A percentile compares a stretch with the other conserved stretches of the same genome.
phyloP scores from a whole-genome alignment of 2,113 vertebrate species.

The Hippopotamus amphibius region DNA sequence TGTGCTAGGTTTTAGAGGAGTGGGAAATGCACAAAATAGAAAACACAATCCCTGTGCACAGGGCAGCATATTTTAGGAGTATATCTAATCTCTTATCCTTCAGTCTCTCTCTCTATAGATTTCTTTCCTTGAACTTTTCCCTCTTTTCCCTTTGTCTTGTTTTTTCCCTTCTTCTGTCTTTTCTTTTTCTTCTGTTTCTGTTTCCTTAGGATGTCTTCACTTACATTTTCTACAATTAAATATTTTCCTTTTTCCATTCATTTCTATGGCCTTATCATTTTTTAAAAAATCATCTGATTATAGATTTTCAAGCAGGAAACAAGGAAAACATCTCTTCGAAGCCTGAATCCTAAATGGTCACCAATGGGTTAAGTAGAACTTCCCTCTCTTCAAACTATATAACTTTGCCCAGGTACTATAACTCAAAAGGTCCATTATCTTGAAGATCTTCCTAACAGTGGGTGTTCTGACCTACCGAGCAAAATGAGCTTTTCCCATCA shows the following conservation, averaged over 20 bases:
- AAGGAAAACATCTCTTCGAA: background rate
- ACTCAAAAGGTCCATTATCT: background rate
- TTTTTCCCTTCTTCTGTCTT: background rate
- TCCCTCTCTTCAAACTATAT: background rate
- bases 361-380: background rate
- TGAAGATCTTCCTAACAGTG: background rate
- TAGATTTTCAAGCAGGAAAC: constrained; percentile 4
- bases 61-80: background rate
- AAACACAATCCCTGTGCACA: background rate
- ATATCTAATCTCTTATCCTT: background rate
- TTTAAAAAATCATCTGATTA: background rate
- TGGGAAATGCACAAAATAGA: background rate
- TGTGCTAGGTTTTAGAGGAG: background rate
- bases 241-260: background rate
- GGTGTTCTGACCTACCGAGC: constrained; percentile 24
- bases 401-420: background rate
- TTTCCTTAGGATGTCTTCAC: background rate
- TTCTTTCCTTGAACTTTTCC: background rate
- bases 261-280: background rate
- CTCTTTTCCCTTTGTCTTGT: background rate
- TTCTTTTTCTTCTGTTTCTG: background rate
- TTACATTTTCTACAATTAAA: background rate
- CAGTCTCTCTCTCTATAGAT: background rate
- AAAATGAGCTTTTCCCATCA: background rate
- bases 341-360: background rate